These are phyloP conservation scores for Tigriopus californicus DNA, from an alignment of 2,888 invertebrate genomes.

Conservation along the genomic window DNA sequence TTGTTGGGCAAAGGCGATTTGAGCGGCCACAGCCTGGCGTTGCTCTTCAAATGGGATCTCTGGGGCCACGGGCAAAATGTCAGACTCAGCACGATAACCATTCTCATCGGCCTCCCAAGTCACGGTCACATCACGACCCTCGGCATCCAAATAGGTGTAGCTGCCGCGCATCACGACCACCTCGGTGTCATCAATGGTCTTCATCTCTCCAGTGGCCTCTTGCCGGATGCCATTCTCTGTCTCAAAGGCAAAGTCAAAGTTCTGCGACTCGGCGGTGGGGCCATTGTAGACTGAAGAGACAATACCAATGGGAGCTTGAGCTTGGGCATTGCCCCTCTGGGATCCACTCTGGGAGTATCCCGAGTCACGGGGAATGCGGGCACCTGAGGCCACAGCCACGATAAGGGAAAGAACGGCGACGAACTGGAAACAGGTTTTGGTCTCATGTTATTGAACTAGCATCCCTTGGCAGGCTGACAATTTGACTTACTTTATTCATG, in stretches of 20 bases:
- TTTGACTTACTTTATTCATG: no score
- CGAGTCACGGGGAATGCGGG: no score
- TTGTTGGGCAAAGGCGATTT: slow-evolving; percentile 9
- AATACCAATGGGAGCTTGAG: background rate
- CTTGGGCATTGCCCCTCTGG: no score
- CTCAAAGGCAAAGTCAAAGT: slow-evolving; percentile 9
- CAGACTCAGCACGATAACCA: slow-evolving; percentile 8
- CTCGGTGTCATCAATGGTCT: background rate
- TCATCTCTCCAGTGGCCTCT: slow-evolving; percentile 1
- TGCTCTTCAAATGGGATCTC: slow-evolving; percentile 10
- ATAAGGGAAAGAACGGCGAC: no score
- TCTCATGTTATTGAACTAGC: no score
- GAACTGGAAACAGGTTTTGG: no score
- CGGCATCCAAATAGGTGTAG: slow-evolving; percentile 12
- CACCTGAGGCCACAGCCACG: no score
- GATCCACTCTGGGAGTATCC: no score
- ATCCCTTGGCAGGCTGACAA: no score
- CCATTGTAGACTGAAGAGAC: background rate
- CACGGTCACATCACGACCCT: slow-evolving; percentile 4
- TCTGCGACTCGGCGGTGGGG: background rate
- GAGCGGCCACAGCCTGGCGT: slow-evolving; percentile 13
- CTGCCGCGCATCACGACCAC: slow-evolving; percentile 9
- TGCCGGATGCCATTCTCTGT: slow-evolving; percentile 14
- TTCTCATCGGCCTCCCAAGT: slow-evolving; percentile 15
- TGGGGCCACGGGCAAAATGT: slow-evolving; percentile 6